phyloP scores from a whole-genome alignment of 2,797 vertebrate species.

The Natrix natrix region DNA sequence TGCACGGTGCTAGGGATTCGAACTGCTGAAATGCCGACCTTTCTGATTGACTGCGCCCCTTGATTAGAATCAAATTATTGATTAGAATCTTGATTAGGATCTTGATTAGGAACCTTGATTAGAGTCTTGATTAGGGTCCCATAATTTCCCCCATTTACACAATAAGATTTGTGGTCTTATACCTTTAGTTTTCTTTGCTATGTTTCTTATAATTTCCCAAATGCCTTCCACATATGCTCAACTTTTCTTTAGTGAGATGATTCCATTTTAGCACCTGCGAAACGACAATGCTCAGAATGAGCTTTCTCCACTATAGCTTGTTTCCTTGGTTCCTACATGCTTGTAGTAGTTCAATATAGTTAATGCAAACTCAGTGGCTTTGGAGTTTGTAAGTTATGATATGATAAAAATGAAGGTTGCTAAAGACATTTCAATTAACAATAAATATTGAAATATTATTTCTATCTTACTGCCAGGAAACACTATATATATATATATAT shows the following conservation, averaged over 20 bases:
- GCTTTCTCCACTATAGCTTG: background rate
- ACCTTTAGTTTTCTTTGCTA: background rate
- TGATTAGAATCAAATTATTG: too few relatives aligned
- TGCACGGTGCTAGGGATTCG: too few relatives aligned
- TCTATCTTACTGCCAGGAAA: background rate
- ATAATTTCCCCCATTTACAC: slow-evolving; percentile 1
- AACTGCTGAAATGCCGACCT: too few relatives aligned
- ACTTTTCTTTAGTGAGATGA: background rate
- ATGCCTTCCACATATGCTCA: background rate
- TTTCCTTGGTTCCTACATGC: background rate
- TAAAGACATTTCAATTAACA: background rate
- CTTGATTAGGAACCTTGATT: too few relatives aligned
- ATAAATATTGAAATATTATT: background rate
- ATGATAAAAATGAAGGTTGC: background rate
- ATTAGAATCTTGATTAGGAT: background rate
- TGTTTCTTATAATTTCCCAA: background rate
- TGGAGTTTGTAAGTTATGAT: background rate
- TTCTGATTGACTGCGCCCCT: too few relatives aligned
- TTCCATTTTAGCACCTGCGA: background rate
- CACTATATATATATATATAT: too few relatives aligned
- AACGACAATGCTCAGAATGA: background rate
- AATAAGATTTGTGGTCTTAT: background rate
- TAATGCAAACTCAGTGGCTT: background rate
- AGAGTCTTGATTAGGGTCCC: background rate
- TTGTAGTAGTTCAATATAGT: background rate